Evolutionary conservation across 2,797 vertebrate genomes (phyloP), one percentile per base, ranked within the genome.

Genomic region (Mormyrus proboscirostris): DNA sequence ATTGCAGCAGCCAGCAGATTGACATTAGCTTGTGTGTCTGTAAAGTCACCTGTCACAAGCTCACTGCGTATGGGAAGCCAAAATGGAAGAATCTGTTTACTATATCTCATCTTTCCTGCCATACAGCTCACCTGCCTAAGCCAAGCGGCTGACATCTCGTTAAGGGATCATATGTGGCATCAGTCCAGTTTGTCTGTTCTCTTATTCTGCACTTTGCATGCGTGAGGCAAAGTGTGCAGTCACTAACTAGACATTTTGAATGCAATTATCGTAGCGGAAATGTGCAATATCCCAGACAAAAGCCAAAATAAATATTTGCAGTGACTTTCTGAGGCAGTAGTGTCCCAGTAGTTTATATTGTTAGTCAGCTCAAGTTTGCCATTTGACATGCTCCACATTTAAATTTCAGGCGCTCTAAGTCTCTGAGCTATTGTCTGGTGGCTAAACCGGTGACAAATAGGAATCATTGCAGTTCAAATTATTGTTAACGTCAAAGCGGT

Each of bases 221-320:
- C 50, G 49, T 0, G 2, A 14, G 49, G 50, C 22, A 55, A 22
- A 29, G 22, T 3, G 1, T 33, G 50, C 29, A 16, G 3, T 51
- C 25, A 53, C n/a, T 86, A 86, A 86, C 51, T 86, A 86, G 16
- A 25, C 10, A 16, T 86, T 14, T 55, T 22, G n/a, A 51, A 86
- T 86, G 50, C 50, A 14, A 55, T 55, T 33, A 50, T 53, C 14
- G 12, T 25, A 86, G 84, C 14, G 0, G 44, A 85, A 85, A 86
- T 16, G 51, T 55, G 25, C 44, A 84, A 57, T 33, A 86, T 2
- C 44, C 2, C 85, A 55, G 51, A 38, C 47, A 51, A 86, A 50
- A 86, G 49, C 50, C 49, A 86, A 55, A 86, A 86, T 55, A 86
- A 55, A 55, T 49, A 82, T 82, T 82, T 53, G 25, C 47, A n/a